These are phyloP conservation scores for Cordilura impudica DNA, from an alignment of 2,888 invertebrate genomes.

Conservation along the genomic window DNA sequence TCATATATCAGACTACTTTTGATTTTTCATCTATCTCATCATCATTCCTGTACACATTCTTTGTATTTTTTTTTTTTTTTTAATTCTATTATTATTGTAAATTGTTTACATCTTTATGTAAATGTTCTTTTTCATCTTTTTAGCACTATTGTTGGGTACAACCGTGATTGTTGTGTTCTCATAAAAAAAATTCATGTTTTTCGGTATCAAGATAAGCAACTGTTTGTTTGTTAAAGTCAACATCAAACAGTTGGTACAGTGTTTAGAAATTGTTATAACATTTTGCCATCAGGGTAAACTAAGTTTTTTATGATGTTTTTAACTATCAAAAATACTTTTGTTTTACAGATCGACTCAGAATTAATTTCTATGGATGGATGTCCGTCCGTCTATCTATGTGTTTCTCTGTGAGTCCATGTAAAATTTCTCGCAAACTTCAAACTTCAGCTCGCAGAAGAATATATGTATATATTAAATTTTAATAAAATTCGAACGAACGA, in stretches of 20 bases:
- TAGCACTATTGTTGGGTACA: not conserved
- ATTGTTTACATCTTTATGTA: slow-evolving; percentile 20
- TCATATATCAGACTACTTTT: slow-evolving; percentile 1
- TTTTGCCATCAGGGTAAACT: too few relatives aligned
- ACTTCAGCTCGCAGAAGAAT: too few relatives aligned
- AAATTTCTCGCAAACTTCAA: too few relatives aligned
- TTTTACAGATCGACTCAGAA: too few relatives aligned
- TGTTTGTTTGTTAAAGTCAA: slow-evolving; percentile 54
- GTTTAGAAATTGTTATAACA: not conserved
- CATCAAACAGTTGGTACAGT: slow-evolving; percentile 37
- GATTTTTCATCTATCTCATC: not conserved
- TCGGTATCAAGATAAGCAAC: slow-evolving; percentile 56
- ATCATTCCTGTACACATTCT: not conserved
- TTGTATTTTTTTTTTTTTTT: not conserved
- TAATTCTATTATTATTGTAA: slow-evolving; percentile 2
- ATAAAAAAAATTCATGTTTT: slow-evolving; percentile 45
- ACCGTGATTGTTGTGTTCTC: slow-evolving; percentile 7
- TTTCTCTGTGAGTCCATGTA: too few relatives aligned
- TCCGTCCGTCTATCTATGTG: too few relatives aligned
- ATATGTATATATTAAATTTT: too few relatives aligned
- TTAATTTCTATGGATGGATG: too few relatives aligned
- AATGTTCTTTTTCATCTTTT: slow-evolving; percentile 3
- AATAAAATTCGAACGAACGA: too few relatives aligned
- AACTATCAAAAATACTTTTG: too few relatives aligned
- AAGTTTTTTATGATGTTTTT: too few relatives aligned